Evolutionary conservation across 1,140 invertebrate genomes (phyloP).

Genomic region (Ceratina australensis): DNA sequence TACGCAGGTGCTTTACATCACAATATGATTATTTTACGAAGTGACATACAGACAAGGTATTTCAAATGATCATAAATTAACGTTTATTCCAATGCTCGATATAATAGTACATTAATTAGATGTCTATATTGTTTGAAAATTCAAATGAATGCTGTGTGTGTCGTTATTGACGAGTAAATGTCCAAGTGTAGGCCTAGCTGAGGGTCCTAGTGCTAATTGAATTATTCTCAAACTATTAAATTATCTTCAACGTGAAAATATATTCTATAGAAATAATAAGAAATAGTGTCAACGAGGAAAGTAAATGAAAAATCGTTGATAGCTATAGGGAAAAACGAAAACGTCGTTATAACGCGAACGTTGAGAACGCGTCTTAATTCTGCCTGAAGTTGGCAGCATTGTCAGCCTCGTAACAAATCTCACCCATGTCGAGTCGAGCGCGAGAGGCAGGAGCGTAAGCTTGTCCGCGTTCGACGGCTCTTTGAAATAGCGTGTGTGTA

Average conservation of each 20-base stretch:
- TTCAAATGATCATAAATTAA: neutral
- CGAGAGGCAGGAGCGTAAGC: constrained; percentile 68
- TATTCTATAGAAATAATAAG: no score
- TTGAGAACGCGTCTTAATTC: constrained; percentile 24
- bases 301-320: neutral
- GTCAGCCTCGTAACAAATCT: constrained; percentile 68
- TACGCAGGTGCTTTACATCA: constrained; percentile 30
- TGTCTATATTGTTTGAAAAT: constrained; percentile 15
- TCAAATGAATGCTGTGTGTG: constrained; percentile 31
- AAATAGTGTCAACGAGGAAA: no score
- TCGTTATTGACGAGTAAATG: neutral
- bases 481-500: constrained; percentile 52
- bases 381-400: constrained; percentile 61
- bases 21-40: constrained; percentile 1
- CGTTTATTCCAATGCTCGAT: neutral
- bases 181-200: neutral
- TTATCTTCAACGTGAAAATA: no score
- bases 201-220: neutral
- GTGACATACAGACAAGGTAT: neutral
- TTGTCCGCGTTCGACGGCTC: constrained; percentile 66
- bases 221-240: neutral
- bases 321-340: neutral
- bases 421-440: constrained; percentile 68
- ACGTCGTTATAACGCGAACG: neutral
- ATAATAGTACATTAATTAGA: neutral